Evolutionary conservation across 2,888 invertebrate species (phyloP), one percentile per base, ranked within the genome.

Genomic region (Heteromyza rotundicornis): DNA sequence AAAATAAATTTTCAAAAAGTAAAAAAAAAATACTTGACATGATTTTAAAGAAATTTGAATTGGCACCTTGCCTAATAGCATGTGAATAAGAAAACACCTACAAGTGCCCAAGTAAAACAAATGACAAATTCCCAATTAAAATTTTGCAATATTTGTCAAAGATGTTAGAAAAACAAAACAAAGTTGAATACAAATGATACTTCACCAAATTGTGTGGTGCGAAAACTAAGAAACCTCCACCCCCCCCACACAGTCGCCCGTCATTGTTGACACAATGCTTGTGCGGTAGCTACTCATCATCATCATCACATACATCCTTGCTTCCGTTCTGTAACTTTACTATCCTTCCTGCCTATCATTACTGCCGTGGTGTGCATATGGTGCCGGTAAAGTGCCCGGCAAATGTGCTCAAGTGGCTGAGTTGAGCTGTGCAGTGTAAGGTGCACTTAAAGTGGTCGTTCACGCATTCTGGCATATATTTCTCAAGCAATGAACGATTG

Each of bases 351-450:
- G 24, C 12, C 16, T 32, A 23, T 47, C 12, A 49, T 12, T 49
- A 40, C 62, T 56, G 51, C 14, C 12, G 23, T 14, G 2, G 23
- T 23, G 51, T 20, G 10, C 2, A n/a, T n/a, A n/a, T n/a, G n/a
- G n/a, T n/a, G n/a, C n/a, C n/a, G n/a, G n/a, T n/a, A n/a, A n/a
- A n/a, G n/a, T n/a, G n/a, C n/a, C n/a, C n/a, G 10, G 51, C 32
- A 53, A 53, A 62, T 71, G 71, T 71, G 71, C 75, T 74, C 72
- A 69, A 74, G 74, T 76, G 68, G 20, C 63, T 52, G 47, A 49
- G 35, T 32, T 16, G 53, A n/a, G n/a, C n/a, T n/a, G 27, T 53
- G 53, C 10, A 52, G 23, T 24, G 24, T 3, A 16, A 52, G 52
- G 16, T 2, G 16, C 27, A n/a, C n/a, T n/a, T n/a, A n/a, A n/a